Evolutionary conservation across 2,888 invertebrate genomes (phyloP), one percentile per base, ranked within the genome.

Genomic region (Ophonus ardosiacus): DNA sequence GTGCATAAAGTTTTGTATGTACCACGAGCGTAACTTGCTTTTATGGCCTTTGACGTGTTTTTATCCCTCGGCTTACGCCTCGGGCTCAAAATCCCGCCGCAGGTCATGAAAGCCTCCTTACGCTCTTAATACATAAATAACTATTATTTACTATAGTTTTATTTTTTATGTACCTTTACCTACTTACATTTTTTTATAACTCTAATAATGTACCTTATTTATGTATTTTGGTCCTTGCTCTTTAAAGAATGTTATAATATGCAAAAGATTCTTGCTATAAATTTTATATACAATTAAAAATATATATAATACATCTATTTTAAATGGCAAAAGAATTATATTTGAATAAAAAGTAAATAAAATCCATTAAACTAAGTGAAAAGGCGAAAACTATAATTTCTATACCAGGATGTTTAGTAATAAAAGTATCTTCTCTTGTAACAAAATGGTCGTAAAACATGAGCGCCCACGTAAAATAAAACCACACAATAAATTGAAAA

Each of bases 401-500:
- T 68, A 68, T 15, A 38, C 31, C 24, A 68, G 63, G 63, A 63
- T 63, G 21, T 17, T 63, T 74, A 5, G 17, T 6, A 74, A 18
- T 74, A 74, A 40, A 74, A 74, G 71, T 38, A 15, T 68, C 68
- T 31, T 68, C 68, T 68, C 40, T 38, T 38, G 24, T 65, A 68
- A 68, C 10, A 43, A 74, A 74, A 51, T 43, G 43, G 18, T 74
- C 71, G 21, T 74, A 40, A 51, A 74, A 74, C 10, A n/a, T 18
- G n/a, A 10, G 10, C 71, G 71, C 71, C 71, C 18, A 74, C 71
- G 71, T 74, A 18, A 43, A 74, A 74, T 74, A 43, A 74, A 74
- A 74, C 71, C 71, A 43, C 71, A 74, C 24, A 74, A 74, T 74
- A 74, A 74, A 74, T 74, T 74, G 43, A 15, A 18, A 43, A 40